Conservation (phyloP, 2,797 vertebrate genomes). For the Periophthalmus magnuspinnatus region DNA sequence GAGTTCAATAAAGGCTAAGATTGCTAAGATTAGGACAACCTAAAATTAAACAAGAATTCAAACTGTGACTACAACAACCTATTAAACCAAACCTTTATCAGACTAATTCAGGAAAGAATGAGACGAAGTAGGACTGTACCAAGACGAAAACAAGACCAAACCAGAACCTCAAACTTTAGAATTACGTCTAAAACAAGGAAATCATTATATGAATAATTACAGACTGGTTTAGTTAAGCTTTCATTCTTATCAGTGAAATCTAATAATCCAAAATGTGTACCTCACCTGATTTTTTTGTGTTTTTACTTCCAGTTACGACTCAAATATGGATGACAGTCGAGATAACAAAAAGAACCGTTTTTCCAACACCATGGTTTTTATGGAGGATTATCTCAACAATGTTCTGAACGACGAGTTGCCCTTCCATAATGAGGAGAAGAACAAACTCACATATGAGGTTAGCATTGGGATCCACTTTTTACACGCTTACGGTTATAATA, state of each 20-base stretch:
- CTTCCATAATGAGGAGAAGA: constrained; percentile 95
- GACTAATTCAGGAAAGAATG: no score
- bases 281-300: neutral
- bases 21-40: neutral
- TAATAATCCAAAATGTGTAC: no score
- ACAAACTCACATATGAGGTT: constrained; percentile 97
- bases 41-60: neutral
- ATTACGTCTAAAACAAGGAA: neutral
- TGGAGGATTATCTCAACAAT: constrained; percentile 97
- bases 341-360: constrained; percentile 99
- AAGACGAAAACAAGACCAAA: no score
- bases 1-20: constrained; percentile 7
- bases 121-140: no score
- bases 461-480: no score
- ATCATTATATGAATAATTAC: no score
- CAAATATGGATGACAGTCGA: constrained; percentile 90
- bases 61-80: neutral
- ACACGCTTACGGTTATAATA: no score
- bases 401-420: constrained; percentile 92
- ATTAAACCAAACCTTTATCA: no score
- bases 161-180: neutral
- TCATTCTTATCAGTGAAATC: neutral
- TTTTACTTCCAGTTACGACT: constrained; percentile 84
- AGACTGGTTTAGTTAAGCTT: no score
- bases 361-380: constrained; percentile 94